phyloP scores from a whole-genome alignment of 2,113 vertebrate genomes.

The Chionis minor region DNA sequence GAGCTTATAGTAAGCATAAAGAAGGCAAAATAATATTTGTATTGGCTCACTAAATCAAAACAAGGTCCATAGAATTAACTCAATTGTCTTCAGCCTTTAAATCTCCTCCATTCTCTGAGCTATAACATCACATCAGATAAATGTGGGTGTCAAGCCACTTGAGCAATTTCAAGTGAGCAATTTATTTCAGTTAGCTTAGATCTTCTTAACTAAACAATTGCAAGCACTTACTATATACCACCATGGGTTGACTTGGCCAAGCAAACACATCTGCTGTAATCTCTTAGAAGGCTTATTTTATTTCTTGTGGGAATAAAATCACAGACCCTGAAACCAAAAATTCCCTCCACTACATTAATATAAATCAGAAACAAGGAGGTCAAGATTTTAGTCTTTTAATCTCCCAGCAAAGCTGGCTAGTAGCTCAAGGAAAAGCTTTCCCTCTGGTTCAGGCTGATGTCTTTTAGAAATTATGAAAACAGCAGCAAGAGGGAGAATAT shows the following conservation, averaged over 20 bases:
- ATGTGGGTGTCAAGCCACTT: conserved; percentile 8
- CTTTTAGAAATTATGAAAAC: not conserved
- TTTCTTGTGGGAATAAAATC: not conserved
- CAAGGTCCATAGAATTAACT: conserved; percentile 67
- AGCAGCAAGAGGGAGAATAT: not conserved
- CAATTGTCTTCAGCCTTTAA: conserved; percentile 44
- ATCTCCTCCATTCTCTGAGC: conserved; percentile 20
- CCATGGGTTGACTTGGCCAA: not conserved
- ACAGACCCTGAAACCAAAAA: not conserved
- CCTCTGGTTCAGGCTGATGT: not conserved
- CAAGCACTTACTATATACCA: not conserved
- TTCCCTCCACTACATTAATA: not conserved
- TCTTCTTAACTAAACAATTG: not conserved
- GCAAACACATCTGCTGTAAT: not conserved
- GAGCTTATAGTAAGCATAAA: conserved; percentile 35
- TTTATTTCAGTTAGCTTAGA: not conserved
- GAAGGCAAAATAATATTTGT: conserved; percentile 43
- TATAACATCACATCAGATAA: conserved; percentile 37
- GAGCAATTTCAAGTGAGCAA: not conserved
- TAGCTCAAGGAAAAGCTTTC: not conserved
- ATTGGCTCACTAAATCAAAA: conserved; percentile 73
- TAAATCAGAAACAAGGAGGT: not conserved
- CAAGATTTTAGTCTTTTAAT: not conserved
- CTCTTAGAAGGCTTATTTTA: not conserved
- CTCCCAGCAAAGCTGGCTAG: not conserved